phyloP scores from a whole-genome alignment of 2,113 vertebrate species.

The Charadrius vociferus region DNA sequence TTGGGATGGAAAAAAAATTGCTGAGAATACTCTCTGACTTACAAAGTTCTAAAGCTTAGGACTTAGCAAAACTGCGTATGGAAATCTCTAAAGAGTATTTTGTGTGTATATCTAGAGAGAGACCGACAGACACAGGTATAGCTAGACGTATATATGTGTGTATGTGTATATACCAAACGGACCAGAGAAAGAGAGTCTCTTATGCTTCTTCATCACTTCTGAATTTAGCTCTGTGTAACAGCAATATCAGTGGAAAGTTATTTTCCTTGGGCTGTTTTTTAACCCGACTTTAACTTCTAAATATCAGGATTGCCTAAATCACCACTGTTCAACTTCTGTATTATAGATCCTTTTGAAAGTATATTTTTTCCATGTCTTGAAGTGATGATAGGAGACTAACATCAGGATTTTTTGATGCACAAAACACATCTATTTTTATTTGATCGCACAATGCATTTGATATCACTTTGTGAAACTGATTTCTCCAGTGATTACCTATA shows the following conservation, averaged over 20 bases:
- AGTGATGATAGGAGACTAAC: not conserved
- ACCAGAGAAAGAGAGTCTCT: not conserved
- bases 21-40: not conserved
- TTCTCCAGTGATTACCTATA: not conserved
- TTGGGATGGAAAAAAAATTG: not conserved
- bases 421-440: not conserved
- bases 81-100: not conserved
- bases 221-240: not conserved
- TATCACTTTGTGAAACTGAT: not conserved
- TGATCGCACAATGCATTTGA: not conserved
- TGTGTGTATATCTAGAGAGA: rapidly evolving
- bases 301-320: not conserved
- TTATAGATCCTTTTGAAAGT: not conserved
- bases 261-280: not conserved
- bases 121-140: not conserved
- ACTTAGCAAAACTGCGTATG: not conserved
- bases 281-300: not conserved
- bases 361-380: not conserved
- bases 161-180: rapidly evolving
- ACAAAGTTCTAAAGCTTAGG: not conserved
- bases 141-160: rapidly evolving
- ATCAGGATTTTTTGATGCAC: not conserved
- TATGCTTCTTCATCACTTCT: not conserved
- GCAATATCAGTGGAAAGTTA: not conserved
- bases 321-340: not conserved